Conservation (phyloP, 2,797 vertebrate genomes). For the Prionace glauca region DNA sequence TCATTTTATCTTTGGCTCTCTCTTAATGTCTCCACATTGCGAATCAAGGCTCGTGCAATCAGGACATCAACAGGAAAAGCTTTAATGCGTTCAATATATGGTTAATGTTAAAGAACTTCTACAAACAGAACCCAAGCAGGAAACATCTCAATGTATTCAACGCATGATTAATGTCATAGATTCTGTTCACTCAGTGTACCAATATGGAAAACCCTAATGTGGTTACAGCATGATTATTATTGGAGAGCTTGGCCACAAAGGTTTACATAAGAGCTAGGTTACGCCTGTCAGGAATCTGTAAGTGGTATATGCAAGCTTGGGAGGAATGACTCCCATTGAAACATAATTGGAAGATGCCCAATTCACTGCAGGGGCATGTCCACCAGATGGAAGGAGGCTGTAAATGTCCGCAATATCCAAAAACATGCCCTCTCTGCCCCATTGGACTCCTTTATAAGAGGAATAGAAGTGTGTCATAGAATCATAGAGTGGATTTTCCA, state of each 20-base stretch:
- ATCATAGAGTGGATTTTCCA: too few relatives aligned
- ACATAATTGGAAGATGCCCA: neutral
- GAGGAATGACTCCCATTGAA: neutral
- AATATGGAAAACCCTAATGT: neutral
- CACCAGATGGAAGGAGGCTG: neutral
- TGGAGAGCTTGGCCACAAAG: neutral
- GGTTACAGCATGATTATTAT: neutral
- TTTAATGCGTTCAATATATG: neutral
- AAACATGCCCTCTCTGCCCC: neutral
- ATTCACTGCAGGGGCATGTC: neutral
- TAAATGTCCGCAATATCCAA: neutral
- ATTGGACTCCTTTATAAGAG: neutral
- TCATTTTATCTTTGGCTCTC: constrained; percentile 31
- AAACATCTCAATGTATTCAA: neutral
- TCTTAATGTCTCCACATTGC: neutral
- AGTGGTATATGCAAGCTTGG: neutral
- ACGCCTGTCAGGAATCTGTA: neutral
- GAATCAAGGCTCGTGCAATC: neutral
- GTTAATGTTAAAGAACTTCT: neutral
- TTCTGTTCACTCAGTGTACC: neutral
- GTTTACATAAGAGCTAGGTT: neutral
- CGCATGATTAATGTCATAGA: neutral
- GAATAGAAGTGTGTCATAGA: neutral
- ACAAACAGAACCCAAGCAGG: neutral
- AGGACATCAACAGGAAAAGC: neutral